phyloP scores from a whole-genome alignment of 37 sponge, comb jelly and placozoan species.

The Cladorhizidae sp. region DNA sequence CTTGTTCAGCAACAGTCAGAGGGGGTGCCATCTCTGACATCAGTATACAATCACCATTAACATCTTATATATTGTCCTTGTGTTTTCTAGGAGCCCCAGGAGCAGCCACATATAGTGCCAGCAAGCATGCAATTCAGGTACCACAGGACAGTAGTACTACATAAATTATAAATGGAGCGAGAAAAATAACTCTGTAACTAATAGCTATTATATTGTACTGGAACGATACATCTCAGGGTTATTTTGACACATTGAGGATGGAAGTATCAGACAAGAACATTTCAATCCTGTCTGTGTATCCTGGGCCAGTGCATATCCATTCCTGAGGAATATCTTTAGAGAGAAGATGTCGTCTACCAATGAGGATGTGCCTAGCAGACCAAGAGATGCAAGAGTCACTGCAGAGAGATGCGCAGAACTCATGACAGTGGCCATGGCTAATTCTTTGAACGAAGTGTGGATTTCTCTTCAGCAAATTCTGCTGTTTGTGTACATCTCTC shows the following conservation, averaged over 20 bases:
- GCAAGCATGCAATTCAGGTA: too few relatives aligned
- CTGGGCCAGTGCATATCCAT: conserved; percentile 75
- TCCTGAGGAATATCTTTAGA: conserved; percentile 23
- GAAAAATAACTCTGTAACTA: too few relatives aligned
- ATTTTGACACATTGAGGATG: conserved; percentile 83
- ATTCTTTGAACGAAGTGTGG: conserved; percentile 86
- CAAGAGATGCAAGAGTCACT: conserved; percentile 22
- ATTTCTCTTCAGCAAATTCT: conserved; percentile 81
- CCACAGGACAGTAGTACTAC: too few relatives aligned
- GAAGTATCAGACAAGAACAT: conserved; percentile 74
- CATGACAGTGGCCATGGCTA: conserved; percentile 86
- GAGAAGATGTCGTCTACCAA: not conserved
- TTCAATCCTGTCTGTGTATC: conserved; percentile 70
- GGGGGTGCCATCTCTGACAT: too few relatives aligned
- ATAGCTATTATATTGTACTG: too few relatives aligned
- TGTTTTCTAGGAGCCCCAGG: too few relatives aligned
- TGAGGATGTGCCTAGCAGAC: not conserved
- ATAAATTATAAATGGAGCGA: too few relatives aligned
- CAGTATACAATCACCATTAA: too few relatives aligned
- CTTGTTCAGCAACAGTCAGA: too few relatives aligned
- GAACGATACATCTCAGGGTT: conserved; percentile 70
- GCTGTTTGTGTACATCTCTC: conserved; percentile 74
- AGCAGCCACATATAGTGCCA: too few relatives aligned
- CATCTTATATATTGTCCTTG: too few relatives aligned
- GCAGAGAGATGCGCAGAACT: conserved; percentile 80